Conservation (phyloP, 2,797 vertebrate genomes). For the Cryptoprocta ferox region DNA sequence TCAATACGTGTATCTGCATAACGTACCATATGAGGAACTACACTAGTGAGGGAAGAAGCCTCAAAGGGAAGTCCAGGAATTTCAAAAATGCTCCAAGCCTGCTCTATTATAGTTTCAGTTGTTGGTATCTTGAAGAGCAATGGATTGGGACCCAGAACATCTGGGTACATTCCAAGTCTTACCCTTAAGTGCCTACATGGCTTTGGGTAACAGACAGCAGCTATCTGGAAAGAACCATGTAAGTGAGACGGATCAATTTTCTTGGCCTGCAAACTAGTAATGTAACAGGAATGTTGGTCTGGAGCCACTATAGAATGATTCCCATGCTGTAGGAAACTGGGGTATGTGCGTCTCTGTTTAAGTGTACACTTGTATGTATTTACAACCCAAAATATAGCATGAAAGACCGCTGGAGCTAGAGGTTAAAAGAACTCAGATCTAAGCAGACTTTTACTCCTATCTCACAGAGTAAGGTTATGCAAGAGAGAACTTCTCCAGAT, state of each 20-base stretch:
- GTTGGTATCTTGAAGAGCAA: background rate
- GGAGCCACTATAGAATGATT: background rate
- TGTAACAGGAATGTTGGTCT: background rate
- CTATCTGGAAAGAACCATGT: background rate
- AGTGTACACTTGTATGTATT: background rate
- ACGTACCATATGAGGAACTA: background rate
- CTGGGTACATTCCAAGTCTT: background rate
- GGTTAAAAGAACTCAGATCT: background rate
- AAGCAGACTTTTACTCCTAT: background rate
- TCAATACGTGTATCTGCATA: background rate
- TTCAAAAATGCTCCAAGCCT: background rate
- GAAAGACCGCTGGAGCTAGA: background rate
- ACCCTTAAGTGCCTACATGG: background rate
- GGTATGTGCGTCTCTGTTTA: background rate
- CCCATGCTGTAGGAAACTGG: background rate
- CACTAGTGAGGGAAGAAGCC: background rate
- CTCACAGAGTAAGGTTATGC: background rate
- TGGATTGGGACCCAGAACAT: background rate
- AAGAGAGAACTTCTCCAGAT: background rate
- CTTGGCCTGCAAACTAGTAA: background rate
- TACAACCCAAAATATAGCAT: background rate
- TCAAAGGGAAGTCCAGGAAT: background rate
- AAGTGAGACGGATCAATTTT: background rate
- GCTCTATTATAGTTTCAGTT: background rate
- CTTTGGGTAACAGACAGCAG: background rate